phyloP scores from a whole-genome alignment of 2,113 vertebrate genomes.

The Otus sunia region DNA sequence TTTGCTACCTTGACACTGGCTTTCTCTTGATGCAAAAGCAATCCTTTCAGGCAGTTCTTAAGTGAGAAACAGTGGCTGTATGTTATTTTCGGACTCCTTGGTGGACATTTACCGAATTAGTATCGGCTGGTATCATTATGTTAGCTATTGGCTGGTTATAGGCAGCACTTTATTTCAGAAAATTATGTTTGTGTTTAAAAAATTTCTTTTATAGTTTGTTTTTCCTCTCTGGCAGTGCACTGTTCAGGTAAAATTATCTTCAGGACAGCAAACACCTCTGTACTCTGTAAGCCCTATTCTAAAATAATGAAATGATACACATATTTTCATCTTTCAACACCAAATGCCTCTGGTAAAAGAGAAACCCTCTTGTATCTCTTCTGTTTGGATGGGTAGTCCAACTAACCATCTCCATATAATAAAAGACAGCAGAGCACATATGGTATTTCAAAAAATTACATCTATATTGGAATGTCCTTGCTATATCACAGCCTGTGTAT shows the following conservation, averaged over 20 bases:
- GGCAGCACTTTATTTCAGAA: not conserved
- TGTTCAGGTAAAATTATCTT: not conserved
- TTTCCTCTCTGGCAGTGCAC: not conserved
- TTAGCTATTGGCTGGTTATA: not conserved
- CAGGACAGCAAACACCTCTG: not conserved
- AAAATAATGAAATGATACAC: not conserved
- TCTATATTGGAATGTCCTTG: not conserved
- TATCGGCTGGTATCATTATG: not conserved
- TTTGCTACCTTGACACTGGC: not conserved
- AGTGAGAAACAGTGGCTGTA: not conserved
- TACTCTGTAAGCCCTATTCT: not conserved
- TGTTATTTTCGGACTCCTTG: not conserved
- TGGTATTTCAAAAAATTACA: not conserved
- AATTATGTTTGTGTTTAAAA: not conserved
- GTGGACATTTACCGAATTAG: not conserved
- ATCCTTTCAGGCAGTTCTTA: conserved; percentile 13
- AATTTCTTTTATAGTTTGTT: not conserved
- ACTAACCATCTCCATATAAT: not conserved
- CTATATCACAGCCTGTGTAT: not conserved
- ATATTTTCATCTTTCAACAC: not conserved
- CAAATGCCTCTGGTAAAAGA: not conserved
- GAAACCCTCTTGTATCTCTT: not conserved
- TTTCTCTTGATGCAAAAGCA: not conserved
- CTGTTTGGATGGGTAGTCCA: not conserved
- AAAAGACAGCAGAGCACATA: not conserved